Conservation (phyloP, 2,888 invertebrate species). For the Scaptomyza cyrtandrae region DNA sequence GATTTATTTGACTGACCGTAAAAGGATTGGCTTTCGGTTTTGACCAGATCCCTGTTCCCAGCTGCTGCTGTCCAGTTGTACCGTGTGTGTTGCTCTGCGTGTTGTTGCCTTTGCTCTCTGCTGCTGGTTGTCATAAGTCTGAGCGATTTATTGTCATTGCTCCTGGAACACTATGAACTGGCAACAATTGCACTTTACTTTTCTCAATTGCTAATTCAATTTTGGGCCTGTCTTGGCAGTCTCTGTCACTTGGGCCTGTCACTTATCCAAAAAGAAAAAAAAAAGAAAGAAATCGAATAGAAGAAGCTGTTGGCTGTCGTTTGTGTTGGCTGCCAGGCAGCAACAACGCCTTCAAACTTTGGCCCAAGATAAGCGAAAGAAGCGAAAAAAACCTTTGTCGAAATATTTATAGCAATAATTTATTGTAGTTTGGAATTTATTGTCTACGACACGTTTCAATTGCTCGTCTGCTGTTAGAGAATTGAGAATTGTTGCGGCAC, state of each 20-base stretch:
- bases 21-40: constrained; percentile 68
- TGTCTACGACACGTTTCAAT: constrained; percentile 81
- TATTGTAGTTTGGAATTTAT: constrained; percentile 80
- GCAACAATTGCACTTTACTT: constrained; percentile 62
- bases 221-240: constrained; percentile 55
- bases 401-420: constrained; percentile 79
- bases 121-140: constrained; percentile 77
- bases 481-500: constrained; percentile 75
- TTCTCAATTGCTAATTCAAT: constrained; percentile 76
- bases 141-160: constrained; percentile 82
- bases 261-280: constrained; percentile 45
- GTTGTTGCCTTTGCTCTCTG: constrained; percentile 4
- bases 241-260: constrained; percentile 65
- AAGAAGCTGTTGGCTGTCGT: constrained; percentile 42
- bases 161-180: constrained; percentile 56
- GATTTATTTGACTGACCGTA: constrained; percentile 82
- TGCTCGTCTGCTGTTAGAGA: constrained; percentile 77
- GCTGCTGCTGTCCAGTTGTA: constrained; percentile 4
- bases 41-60: constrained; percentile 46
- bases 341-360: constrained; percentile 67
- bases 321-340: constrained; percentile 22
- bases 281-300: constrained; percentile 1
- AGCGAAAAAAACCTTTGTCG: constrained; percentile 64
- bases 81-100: not conserved
- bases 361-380: constrained; percentile 36